Evolutionary conservation across 2,797 vertebrate genomes (phyloP), one percentile per base, ranked within the genome.

Genomic region (Percopsis omiscomaycus): DNA sequence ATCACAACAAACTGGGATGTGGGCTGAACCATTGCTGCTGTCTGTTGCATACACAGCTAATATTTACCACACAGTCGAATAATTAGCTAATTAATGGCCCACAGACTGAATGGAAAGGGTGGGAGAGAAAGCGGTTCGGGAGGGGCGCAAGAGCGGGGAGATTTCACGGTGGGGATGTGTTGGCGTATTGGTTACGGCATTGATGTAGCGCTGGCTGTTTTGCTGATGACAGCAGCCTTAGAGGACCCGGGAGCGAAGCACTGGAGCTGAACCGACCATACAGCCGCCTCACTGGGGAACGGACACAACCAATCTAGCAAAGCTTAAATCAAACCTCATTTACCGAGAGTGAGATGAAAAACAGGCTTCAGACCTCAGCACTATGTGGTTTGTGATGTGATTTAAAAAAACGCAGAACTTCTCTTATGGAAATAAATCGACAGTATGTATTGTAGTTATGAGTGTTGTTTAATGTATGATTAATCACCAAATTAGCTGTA

Each of bases 201-300:
- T 85, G 86, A 89, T 86, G 75, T 71, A 88, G 75, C 14, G 22
- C 69, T 29, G 47, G 66, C 68, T 69, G 77, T 80, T 82, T 55
- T 87, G 85, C 85, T 90, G 88, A 88, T 83, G 87, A 81, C 82
- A 86, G 86, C 86, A 81, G 71, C 74, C 59, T 70, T 68, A 44
- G 73, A 62, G 73, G 55, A 77, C 71, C 52, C 66, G 5, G 78
- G 73, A 78, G 64, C 51, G 68, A 74, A 30, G 82, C 77, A 78
- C 71, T 69, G 71, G 64, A 68, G 71, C 70, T 77, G 69, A 74
- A 76, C 71, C 69, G 51, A 82, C 72, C 71, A 66, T 56, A 49
- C 61, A 42, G 51, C 68, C 64, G 53, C 44, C 66, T 54, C 67
- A 61, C 61, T 55, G 50, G 4, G n/a, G 66, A 32, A 59, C 46